phyloP scores from a whole-genome alignment of 2,113 vertebrate genomes.

The Neolamprologus caudopunctatus region DNA sequence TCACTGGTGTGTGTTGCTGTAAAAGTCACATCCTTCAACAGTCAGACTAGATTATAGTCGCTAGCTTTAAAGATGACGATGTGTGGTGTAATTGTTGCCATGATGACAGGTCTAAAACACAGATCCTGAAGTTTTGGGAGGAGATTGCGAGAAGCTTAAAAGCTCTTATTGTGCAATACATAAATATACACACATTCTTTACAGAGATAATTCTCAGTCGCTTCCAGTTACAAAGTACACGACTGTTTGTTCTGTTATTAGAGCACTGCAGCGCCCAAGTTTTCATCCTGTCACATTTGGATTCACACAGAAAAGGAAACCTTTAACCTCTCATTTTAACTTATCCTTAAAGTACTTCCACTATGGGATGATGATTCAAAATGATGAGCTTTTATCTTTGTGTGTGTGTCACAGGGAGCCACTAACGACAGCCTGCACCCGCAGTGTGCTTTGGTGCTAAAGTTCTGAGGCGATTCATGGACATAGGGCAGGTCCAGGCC shows the following conservation, averaged over 20 bases:
- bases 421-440: slow-evolving; percentile 35
- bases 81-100: slow-evolving; percentile 25
- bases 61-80: slow-evolving; percentile 13
- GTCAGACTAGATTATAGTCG: background rate
- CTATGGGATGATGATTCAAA: background rate
- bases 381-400: background rate
- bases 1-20: background rate
- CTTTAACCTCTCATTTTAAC: background rate
- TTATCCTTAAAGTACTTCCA: background rate
- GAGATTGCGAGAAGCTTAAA: slow-evolving; percentile 21
- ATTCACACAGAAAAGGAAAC: slow-evolving; percentile 22
- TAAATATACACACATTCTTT: background rate
- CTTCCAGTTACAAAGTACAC: background rate
- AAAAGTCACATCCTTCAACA: background rate
- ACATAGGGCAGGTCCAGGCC: background rate
- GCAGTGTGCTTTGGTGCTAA: slow-evolving; percentile 61
- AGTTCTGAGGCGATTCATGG: slow-evolving; percentile 10
- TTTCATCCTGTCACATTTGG: slow-evolving; percentile 1
- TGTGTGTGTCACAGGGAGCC: slow-evolving; percentile 52
- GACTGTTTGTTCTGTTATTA: slow-evolving; percentile 45
- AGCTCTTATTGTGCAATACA: slow-evolving; percentile 21
- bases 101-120: slow-evolving; percentile 52
- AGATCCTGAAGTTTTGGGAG: slow-evolving; percentile 4
- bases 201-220: background rate
- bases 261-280: background rate